Evolutionary conservation across 2,888 invertebrate species (phyloP).

Genomic region (Cantharis lateralis): DNA sequence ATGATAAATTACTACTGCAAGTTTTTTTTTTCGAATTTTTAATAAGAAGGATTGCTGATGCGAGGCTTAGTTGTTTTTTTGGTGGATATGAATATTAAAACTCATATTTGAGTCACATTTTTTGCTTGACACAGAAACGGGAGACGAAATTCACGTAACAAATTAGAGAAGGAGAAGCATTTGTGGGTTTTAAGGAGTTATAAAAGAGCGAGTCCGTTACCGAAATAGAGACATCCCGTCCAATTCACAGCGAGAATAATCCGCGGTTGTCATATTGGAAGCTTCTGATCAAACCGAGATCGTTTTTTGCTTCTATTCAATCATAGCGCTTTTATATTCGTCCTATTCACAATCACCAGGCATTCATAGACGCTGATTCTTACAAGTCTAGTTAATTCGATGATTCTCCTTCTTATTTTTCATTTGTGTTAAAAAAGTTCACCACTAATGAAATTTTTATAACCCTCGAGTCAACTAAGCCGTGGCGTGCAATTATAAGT

Average conservation of each 20-base stretch:
- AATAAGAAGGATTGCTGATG: not conserved
- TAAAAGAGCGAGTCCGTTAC: conserved; percentile 6
- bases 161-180: conserved; percentile 15
- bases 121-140: not conserved
- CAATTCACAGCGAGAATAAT: conserved; percentile 34
- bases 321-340: conserved; percentile 42
- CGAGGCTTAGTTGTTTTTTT: conserved; percentile 7
- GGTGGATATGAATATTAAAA: conserved; percentile 22
- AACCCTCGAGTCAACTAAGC: not conserved
- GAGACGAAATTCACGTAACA: conserved; percentile 2
- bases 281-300: conserved; percentile 42
- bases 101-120: conserved; percentile 17
- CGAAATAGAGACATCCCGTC: conserved; percentile 25
- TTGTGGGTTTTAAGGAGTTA: not conserved
- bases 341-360: conserved; percentile 46
- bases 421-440: not conserved
- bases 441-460: not conserved
- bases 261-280: conserved; percentile 36
- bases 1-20: not conserved
- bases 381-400: conserved; percentile 38
- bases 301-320: conserved; percentile 44
- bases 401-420: conserved; percentile 24
- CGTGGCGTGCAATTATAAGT: not conserved
- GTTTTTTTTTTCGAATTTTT: not conserved
- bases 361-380: conserved; percentile 41